phyloP scores from a whole-genome alignment of 2,113 vertebrate genomes.

The Cephalopterus ornatus region DNA sequence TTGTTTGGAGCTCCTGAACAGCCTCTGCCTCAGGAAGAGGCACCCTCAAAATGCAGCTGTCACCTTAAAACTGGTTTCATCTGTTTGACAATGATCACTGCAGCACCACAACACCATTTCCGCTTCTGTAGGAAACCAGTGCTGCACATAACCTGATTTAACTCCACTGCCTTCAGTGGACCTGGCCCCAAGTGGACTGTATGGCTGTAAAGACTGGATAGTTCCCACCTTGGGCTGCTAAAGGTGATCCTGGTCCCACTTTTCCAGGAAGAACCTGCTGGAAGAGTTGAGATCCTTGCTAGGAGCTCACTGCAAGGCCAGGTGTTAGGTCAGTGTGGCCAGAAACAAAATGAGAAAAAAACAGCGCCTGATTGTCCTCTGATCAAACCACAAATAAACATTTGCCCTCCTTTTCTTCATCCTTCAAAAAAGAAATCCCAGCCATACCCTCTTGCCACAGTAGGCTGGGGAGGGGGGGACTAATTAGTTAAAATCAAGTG shows the following conservation, averaged over 20 bases:
- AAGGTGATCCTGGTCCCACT: not conserved
- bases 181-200: not conserved
- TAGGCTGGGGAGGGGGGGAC: not conserved
- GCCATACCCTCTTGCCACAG: not conserved
- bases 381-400: not conserved
- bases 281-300: not conserved
- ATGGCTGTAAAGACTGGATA: not conserved
- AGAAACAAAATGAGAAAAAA: not conserved
- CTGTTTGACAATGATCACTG: not conserved
- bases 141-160: not conserved
- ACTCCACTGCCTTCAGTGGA: not conserved
- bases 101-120: not conserved
- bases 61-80: not conserved
- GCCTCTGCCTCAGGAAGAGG: not conserved
- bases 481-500: conserved; percentile 1
- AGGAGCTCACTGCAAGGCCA: not conserved
- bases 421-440: not conserved
- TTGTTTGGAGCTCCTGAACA: not conserved
- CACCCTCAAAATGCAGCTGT: not conserved
- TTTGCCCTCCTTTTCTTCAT: not conserved
- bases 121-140: not conserved
- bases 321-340: not conserved
- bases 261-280: not conserved
- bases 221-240: not conserved
- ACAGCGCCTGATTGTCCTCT: conserved; percentile 20